Conservation (phyloP, 2,888 invertebrate genomes). For the Orchestes rusci region DNA sequence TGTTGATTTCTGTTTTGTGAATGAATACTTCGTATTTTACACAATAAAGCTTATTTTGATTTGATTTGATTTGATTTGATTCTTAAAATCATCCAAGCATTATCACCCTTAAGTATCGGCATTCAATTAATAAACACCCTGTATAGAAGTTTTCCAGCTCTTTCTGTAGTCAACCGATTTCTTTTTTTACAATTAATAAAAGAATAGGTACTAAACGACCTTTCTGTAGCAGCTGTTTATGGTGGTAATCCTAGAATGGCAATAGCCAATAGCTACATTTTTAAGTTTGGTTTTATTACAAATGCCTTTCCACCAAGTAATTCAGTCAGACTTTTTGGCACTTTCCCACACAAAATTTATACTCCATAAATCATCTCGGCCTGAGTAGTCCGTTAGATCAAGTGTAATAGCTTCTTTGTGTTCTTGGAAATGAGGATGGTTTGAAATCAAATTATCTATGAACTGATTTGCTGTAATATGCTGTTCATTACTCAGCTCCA, state of each 20-base stretch:
- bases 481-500: slow-evolving; percentile 7
- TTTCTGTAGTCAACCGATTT: no score
- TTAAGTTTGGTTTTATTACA: slow-evolving; percentile 25
- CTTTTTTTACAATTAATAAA: no score
- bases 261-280: slow-evolving; percentile 25
- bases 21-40: no score
- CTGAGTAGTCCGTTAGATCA: slow-evolving; percentile 12
- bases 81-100: no score
- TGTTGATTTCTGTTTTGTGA: no score
- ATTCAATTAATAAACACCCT: no score
- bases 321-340: slow-evolving; percentile 4
- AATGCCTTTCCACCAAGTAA: slow-evolving; percentile 27
- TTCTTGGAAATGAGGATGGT: slow-evolving; percentile 6
- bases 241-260: slow-evolving; percentile 27
- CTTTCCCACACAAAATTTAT: slow-evolving; percentile 6
- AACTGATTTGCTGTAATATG: slow-evolving; percentile 9
- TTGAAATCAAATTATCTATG: slow-evolving; percentile 6
- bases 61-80: no score
- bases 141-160: no score
- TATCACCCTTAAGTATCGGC: no score
- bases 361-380: slow-evolving; percentile 2
- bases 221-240: no score
- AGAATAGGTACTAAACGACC: no score
- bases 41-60: no score
- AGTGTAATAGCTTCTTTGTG: slow-evolving; percentile 8